Conservation (phyloP, 2,888 invertebrate species). For the Branchinecta sandiegonensis region DNA sequence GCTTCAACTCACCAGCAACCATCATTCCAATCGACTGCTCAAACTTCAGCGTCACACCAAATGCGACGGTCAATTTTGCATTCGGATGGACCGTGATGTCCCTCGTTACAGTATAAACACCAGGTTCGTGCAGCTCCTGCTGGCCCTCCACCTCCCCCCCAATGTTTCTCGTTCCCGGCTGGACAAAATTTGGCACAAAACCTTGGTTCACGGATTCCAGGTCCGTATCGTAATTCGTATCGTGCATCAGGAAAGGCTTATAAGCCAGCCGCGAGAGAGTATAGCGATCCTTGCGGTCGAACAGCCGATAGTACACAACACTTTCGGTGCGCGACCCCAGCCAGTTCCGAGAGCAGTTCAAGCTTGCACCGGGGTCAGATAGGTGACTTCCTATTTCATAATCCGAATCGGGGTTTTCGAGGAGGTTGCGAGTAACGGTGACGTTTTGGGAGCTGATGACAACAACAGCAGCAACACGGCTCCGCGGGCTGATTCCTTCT, state of each 20-base stretch:
- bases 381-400: slow-evolving; percentile 93
- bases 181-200: slow-evolving; percentile 61
- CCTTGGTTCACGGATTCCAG: slow-evolving; percentile 59
- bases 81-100: slow-evolving; percentile 89
- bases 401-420: slow-evolving; percentile 73
- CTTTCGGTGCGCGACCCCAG: slow-evolving; percentile 58
- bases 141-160: slow-evolving; percentile 89
- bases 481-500: slow-evolving; percentile 64
- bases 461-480: slow-evolving; percentile 78
- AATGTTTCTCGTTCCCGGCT: slow-evolving; percentile 51
- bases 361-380: slow-evolving; percentile 76
- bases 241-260: slow-evolving; percentile 76
- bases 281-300: slow-evolving; percentile 67
- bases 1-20: slow-evolving; percentile 78
- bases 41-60: slow-evolving; percentile 74
- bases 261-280: slow-evolving; percentile 84
- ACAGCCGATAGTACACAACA: slow-evolving; percentile 43
- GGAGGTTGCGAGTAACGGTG: slow-evolving; percentile 70
- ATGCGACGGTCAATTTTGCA: slow-evolving; percentile 71
- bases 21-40: slow-evolving; percentile 89
- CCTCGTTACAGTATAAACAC: slow-evolving; percentile 76
- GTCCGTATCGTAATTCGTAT: slow-evolving; percentile 73
- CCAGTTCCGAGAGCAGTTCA: slow-evolving; percentile 93
- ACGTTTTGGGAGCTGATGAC: slow-evolving; percentile 68
- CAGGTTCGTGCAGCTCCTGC: slow-evolving; percentile 55